Percentiles rank a stretch among this genome's conserved stretches.
phyloP scores from a whole-genome alignment of 2,797 vertebrate genomes.

The Channallabes apus region DNA sequence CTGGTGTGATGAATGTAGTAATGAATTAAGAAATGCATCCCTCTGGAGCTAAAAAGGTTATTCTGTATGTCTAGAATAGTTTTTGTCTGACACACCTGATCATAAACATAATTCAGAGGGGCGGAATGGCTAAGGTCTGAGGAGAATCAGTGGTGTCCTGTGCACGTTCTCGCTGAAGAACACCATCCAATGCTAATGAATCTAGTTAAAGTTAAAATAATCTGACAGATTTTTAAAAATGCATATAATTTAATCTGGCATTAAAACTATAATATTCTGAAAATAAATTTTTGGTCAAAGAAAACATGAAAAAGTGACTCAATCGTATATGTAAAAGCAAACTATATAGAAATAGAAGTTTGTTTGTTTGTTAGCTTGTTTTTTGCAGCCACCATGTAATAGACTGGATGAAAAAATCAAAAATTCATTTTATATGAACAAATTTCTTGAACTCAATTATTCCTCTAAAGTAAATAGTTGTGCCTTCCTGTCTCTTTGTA shows the following conservation, averaged over 20 bases:
- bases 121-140: slow-evolving; percentile 45
- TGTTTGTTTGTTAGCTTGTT: background rate
- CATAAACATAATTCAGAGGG: slow-evolving; percentile 59
- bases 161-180: slow-evolving; percentile 14
- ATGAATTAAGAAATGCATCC: slow-evolving; percentile 57
- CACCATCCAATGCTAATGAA: slow-evolving; percentile 9
- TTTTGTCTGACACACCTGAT: slow-evolving; percentile 53
- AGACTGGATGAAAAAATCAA: background rate
- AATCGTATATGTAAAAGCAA: background rate
- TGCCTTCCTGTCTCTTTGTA: slow-evolving; percentile 69
- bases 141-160: slow-evolving; percentile 19
- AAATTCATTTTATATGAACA: background rate
- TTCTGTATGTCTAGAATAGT: slow-evolving; percentile 53
- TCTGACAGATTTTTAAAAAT: too few species aligned
- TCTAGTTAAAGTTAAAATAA: background rate
- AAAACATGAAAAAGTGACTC: background rate
- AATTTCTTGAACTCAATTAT: slow-evolving; percentile 17
- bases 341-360: background rate
- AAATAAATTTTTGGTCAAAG: background rate
- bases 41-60: slow-evolving; percentile 60
- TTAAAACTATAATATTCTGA: background rate
- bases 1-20: slow-evolving; percentile 57
- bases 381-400: background rate
- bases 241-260: too few species aligned
- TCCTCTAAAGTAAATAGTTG: slow-evolving; percentile 14